Percentiles rank a stretch among this genome's conserved stretches.
phyloP scores from a whole-genome alignment of 2,113 vertebrate species.

The Peucedramus taeniatus region DNA sequence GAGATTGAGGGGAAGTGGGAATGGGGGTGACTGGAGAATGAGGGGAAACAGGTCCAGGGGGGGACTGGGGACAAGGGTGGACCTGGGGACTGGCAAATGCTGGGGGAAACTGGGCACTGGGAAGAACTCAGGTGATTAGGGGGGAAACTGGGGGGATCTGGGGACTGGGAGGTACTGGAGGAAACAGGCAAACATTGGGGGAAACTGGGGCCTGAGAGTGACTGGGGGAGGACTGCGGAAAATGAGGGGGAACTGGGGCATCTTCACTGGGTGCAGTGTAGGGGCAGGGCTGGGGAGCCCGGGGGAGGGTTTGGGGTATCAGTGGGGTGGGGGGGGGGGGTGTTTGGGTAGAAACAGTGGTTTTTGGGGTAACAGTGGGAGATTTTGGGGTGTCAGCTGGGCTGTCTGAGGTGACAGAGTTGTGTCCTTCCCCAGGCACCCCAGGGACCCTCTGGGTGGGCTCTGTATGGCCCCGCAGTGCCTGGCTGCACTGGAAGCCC shows the following conservation, averaged over 20 bases:
- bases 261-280: background rate
- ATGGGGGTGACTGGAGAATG: background rate
- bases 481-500: background rate
- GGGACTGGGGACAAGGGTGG: background rate
- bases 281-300: background rate
- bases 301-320: background rate
- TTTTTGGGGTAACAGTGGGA: background rate
- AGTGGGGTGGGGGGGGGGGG: rapidly evolving
- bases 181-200: background rate
- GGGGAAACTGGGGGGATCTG: background rate
- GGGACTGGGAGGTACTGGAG: background rate
- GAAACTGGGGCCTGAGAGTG: background rate
- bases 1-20: background rate
- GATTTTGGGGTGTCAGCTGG: background rate
- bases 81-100: background rate
- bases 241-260: too few relatives aligned
- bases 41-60: background rate
- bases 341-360: background rate
- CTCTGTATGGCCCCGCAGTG: background rate
- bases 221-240: background rate
- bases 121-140: background rate
- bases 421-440: background rate
- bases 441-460: background rate
- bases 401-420: background rate
- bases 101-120: background rate